These are phyloP conservation scores for Heliothis virescens DNA, from an alignment of 1,140 invertebrate genomes.

Conservation along the genomic window DNA sequence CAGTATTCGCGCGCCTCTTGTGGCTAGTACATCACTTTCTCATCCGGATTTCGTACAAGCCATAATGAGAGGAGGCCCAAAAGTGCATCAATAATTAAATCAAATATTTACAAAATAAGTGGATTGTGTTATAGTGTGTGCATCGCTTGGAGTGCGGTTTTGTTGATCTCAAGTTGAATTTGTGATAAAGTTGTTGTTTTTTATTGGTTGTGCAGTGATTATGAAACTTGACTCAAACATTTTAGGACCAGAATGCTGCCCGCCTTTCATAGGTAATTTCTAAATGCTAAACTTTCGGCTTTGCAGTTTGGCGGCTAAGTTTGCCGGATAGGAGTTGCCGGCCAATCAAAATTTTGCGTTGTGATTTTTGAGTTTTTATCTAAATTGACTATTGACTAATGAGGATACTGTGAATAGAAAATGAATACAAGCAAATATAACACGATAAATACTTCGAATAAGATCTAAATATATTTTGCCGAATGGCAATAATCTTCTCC, in stretches of 20 bases:
- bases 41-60: not conserved
- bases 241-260: constrained; percentile 2
- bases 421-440: too few species aligned
- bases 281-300: not conserved
- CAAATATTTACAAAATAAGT: not conserved
- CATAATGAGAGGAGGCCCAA: not conserved
- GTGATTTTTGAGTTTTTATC: too few species aligned
- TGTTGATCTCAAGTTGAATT: constrained; percentile 36
- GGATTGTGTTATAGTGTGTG: constrained; percentile 13
- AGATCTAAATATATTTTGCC: too few species aligned
- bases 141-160: not conserved
- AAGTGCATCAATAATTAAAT: not conserved
- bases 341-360: too few species aligned
- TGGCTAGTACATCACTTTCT: constrained; percentile 33
- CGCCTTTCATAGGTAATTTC: constrained; percentile 12
- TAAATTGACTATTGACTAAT: too few species aligned
- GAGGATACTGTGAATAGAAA: too few species aligned
- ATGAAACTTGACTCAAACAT: constrained; percentile 8
- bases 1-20: constrained; percentile 39
- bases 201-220: constrained; percentile 2
- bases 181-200: not conserved
- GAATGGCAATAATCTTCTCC: too few species aligned
- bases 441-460: too few species aligned
- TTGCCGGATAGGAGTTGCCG: too few species aligned
- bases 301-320: too few species aligned